These are phyloP conservation scores for Leucoraja ocellata DNA, from an alignment of 2,797 vertebrate genomes.

Conservation along the genomic window DNA sequence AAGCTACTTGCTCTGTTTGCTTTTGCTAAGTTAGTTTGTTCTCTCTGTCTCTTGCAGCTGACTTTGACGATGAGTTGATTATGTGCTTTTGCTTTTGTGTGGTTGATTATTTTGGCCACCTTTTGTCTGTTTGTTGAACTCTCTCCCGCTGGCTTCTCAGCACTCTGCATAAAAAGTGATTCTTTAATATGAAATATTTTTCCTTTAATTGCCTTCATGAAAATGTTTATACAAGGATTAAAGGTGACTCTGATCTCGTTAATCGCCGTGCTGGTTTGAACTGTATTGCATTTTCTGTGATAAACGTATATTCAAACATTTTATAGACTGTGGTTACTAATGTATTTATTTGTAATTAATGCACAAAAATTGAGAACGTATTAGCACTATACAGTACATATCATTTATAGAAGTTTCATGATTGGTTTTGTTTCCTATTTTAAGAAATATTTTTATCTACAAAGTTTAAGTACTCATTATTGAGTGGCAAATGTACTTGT, in stretches of 20 bases:
- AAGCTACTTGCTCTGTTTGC: neutral
- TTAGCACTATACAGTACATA: neutral
- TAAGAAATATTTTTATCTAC: neutral
- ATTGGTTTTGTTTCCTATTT: neutral
- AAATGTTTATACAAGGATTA: neutral
- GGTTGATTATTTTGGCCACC: neutral
- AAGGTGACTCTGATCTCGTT: neutral
- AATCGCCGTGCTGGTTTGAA: neutral
- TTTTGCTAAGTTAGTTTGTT: neutral
- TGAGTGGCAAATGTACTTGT: neutral
- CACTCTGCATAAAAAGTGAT: neutral
- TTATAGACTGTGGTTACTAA: neutral
- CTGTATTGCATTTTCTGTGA: neutral
- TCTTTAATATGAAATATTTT: neutral
- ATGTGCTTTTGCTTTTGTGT: neutral
- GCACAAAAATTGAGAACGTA: neutral
- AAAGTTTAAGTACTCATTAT: neutral
- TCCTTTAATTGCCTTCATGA: neutral
- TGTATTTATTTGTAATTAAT: constrained; percentile 20
- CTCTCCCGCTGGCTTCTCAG: neutral
- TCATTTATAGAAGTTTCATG: neutral
- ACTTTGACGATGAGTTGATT: neutral
- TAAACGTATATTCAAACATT: neutral
- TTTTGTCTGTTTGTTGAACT: neutral
- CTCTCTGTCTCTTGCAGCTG: neutral